Evolutionary conservation across 2,113 vertebrate genomes (phyloP).

Genomic region (Paralichthys olivaceus): DNA sequence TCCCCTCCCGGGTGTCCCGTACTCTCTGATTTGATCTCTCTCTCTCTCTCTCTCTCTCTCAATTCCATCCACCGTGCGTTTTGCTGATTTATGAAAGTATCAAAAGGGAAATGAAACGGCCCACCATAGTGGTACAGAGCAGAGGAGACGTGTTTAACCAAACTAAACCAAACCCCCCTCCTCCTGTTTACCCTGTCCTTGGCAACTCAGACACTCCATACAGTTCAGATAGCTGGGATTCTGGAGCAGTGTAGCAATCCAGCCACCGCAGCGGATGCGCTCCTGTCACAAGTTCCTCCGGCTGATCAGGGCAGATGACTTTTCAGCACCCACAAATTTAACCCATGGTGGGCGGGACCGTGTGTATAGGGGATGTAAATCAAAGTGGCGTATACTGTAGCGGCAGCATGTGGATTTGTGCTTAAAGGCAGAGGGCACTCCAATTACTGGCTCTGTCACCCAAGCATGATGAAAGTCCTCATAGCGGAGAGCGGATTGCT

Average conservation of each 20-base stretch:
- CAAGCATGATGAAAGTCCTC: conserved; percentile 53
- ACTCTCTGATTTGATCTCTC: conserved; percentile 43
- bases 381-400: conserved; percentile 34
- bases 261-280: conserved; percentile 28
- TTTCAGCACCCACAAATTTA: conserved; percentile 56
- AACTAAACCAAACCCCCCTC: background rate
- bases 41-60: conserved; percentile 1
- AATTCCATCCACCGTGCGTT: conserved; percentile 25
- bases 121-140: conserved; percentile 54
- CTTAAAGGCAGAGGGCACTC: conserved; percentile 52
- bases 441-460: conserved; percentile 45
- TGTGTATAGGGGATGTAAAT: conserved; percentile 59
- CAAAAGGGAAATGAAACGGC: conserved; percentile 34
- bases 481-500: conserved; percentile 23
- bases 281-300: conserved; percentile 51
- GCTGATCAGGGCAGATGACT: conserved; percentile 53
- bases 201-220: conserved; percentile 20
- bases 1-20: conserved; percentile 66
- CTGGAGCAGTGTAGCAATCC: conserved; percentile 27
- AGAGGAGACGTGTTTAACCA: background rate
- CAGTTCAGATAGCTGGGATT: conserved; percentile 58
- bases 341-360: conserved; percentile 25
- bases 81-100: conserved; percentile 66
- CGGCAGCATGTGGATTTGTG: conserved; percentile 54
- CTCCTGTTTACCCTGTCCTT: conserved; percentile 30